Evolutionary conservation across 92 coral and sea anemone species (phyloP), one percentile per base, ranked within the genome.

Genomic region (Paragorgia papillata): DNA sequence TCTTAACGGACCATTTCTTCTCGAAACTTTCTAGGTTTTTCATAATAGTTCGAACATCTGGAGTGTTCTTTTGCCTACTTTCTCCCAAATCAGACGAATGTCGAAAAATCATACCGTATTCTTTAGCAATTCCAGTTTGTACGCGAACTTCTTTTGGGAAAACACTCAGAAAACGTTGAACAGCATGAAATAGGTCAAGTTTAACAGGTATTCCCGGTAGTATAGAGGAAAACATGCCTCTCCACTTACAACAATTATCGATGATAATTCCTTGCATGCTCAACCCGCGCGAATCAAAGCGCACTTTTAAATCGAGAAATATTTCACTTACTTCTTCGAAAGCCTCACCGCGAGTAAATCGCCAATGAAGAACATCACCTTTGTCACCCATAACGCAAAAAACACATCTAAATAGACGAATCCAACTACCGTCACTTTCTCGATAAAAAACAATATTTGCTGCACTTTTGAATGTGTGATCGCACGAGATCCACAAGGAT

Each of bases 71-170:
- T n/a, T 33, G n/a, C 17, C 79, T 29, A 27, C 40, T 66, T 24
- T 50, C 77, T 26, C 83, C 83, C 24, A 83, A 63, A 75, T 83
- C 83, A 20, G 41, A 48, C 57, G 83, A n/a, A 5, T 35, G 49
- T 13, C 73, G 44, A 53, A 83, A 74, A 35, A 83, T 33, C 54
- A 83, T 69, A 21, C 87, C 83, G 29, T 62, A 75, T 8, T 75
- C 79, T 57, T 56, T 83, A 7, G 30, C 43, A 2, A 83, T 53
- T 27, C 67, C 82, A n/a, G n/a, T n/a, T n/a, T n/a, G n/a, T n/a
- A n/a, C n/a, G n/a, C n/a, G n/a, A n/a, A n/a, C n/a, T n/a, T n/a
- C n/a, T 0, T 13, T 28, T 50, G 80, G 40, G 7, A 81, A 18
- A 19, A 51, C 55, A 0, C 21, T 32, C 56, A 57, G 28, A 43